Base-by-base conservation (phyloP, 1,140 invertebrate genomes). In the Lepidurus apus region DNA sequence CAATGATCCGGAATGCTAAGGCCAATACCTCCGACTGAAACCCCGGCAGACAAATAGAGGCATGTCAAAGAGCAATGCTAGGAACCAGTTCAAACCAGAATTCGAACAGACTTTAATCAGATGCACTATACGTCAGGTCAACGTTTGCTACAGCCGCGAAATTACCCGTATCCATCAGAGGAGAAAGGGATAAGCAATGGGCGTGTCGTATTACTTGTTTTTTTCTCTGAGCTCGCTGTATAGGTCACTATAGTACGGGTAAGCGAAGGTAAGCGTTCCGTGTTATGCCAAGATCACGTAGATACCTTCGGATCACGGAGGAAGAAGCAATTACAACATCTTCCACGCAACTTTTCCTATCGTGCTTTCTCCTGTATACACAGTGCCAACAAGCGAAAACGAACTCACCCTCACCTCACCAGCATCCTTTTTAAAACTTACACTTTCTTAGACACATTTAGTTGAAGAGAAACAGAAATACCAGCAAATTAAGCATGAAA, bases 71-170 rank as follows among this genome's bases (percentile, higher is more conserved):
- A 34, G 34, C 34, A 34, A 2, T 34, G 34, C 34, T 3, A 34
- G 0, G 53, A 65, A 65, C 53, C 53, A n/a, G 53, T 65, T 65
- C n/a, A 13, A 13, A 21, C 17, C 21, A 5, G 53, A 17, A n/a
- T 65, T 21, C 21, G 53, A 65, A 65, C 7, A 53, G 4, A 17
- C 17, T 65, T 65, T 65, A 65, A 65, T 65, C 47, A 65, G 1
- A 65, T 65, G n/a, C 53, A 65, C 34, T n/a, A 65, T n/a, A 65
- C 21, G 17, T 65, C 53, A 65, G 53, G 53, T 65, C n/a, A 65
- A n/a, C 21, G 53, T 65, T 65, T 65, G 17, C 53, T n/a, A 5
- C n/a, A 21, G 17, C 21, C 53, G 13, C 5, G 17, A 65, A n/a
- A 65, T 65, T 13, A 21, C 5, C 53, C 21, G 17, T 13, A n/a